phyloP scores from a whole-genome alignment of 2,888 invertebrate genomes.

The Norana najaformis region DNA sequence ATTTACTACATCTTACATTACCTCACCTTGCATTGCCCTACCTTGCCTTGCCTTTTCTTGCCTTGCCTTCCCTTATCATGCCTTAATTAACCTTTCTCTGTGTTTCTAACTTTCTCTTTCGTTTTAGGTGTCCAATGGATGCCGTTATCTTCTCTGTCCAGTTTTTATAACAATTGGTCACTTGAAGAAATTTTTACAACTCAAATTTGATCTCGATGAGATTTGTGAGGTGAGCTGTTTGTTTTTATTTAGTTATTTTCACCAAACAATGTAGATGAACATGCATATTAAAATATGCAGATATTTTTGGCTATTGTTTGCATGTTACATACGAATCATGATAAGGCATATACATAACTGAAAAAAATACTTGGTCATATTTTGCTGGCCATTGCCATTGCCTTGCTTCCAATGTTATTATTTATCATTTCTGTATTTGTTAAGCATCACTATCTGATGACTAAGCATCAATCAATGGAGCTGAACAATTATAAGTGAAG shows the following conservation, averaged over 20 bases:
- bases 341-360: too few relatives aligned
- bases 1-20: too few relatives aligned
- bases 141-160: constrained; percentile 22
- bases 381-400: too few relatives aligned
- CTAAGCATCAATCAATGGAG: too few relatives aligned
- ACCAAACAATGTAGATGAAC: not conserved
- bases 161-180: constrained; percentile 23
- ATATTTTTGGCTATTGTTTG: not conserved
- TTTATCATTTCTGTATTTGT: too few relatives aligned
- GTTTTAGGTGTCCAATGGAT: not conserved
- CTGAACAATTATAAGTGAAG: too few relatives aligned
- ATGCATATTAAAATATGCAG: not conserved
- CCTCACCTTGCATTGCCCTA: too few relatives aligned
- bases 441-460: too few relatives aligned
- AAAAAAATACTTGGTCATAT: too few relatives aligned
- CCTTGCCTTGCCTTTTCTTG: too few relatives aligned
- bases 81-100: not conserved
- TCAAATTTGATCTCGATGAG: constrained; percentile 19
- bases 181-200: constrained; percentile 14
- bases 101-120: not conserved
- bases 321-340: not conserved
- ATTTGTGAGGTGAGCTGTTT: not conserved
- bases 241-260: not conserved
- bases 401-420: too few relatives aligned
- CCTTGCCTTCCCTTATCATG: too few relatives aligned